Evolutionary conservation across 1,140 invertebrate genomes (phyloP).

Genomic region (Musca vetustissima): DNA sequence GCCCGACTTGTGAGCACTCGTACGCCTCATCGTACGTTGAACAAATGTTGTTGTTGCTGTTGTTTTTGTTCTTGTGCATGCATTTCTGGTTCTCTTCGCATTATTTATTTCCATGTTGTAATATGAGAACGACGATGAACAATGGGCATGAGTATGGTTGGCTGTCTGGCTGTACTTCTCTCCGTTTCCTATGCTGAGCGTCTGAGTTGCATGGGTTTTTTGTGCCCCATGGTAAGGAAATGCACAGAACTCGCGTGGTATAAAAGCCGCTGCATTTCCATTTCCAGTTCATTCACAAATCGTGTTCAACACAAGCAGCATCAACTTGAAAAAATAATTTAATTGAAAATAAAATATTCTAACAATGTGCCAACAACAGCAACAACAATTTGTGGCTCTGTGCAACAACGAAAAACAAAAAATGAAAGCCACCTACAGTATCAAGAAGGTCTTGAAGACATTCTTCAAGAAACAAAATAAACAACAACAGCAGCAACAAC

Average conservation of each 20-base stretch:
- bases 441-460: conserved; percentile 60
- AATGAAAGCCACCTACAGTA: conserved; percentile 57
- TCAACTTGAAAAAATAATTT: no score
- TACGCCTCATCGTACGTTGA: no score
- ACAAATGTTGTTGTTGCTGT: conserved; percentile 20
- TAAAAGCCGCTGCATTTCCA: conserved; percentile 41
- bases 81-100: conserved; percentile 8
- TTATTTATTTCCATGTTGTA: conserved; percentile 21
- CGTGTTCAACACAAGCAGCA: conserved; percentile 48
- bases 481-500: conserved; percentile 37
- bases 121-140: no score
- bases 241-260: conserved; percentile 37
- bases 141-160: background rate
- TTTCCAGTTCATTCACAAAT: conserved; percentile 53
- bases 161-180: conserved; percentile 24
- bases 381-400: conserved; percentile 27
- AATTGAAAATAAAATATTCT: conserved; percentile 30
- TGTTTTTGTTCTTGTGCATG: background rate
- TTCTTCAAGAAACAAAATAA: conserved; percentile 48
- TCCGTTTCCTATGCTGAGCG: conserved; percentile 24
- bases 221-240: conserved; percentile 41
- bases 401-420: conserved; percentile 35
- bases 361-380: conserved; percentile 51
- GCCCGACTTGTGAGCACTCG: conserved; percentile 13
- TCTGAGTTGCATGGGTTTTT: background rate